Percentiles rank a stretch among this genome's conserved stretches.
Evolutionary conservation across 2,888 invertebrate genomes (phyloP).

Genomic region (Netelia virgata): DNA sequence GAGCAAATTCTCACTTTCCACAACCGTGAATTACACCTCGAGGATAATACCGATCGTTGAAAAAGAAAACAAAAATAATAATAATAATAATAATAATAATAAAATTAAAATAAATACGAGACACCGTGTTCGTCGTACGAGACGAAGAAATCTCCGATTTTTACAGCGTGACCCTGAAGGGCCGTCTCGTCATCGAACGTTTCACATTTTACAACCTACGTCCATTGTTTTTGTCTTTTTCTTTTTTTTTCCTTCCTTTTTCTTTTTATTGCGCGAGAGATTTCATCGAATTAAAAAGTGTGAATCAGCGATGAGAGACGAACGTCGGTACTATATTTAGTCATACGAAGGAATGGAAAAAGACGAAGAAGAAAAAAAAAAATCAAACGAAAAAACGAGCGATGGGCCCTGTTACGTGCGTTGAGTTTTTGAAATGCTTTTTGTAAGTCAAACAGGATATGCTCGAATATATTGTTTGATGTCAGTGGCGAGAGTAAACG

Average conservation of each 20-base stretch:
- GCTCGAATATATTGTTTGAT: not conserved
- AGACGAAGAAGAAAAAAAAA: not conserved
- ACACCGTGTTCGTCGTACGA: not conserved
- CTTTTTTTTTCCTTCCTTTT: not conserved
- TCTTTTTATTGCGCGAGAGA: not conserved
- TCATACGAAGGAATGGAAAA: not conserved
- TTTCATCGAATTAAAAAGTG: slow-evolving; percentile 40
- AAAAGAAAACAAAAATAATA: not conserved
- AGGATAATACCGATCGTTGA: not conserved
- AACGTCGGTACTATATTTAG: not conserved
- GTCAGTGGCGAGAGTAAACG: slow-evolving; percentile 27
- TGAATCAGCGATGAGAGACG: slow-evolving; percentile 17
- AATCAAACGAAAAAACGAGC: not conserved
- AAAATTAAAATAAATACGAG: not conserved
- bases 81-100: slow-evolving; percentile 1
- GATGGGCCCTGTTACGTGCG: not conserved
- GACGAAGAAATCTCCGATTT: slow-evolving; percentile 7
- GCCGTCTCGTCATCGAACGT: slow-evolving; percentile 45
- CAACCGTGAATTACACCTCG: slow-evolving; percentile 3
- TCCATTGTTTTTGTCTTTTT: not conserved
- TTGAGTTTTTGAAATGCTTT: slow-evolving; percentile 17
- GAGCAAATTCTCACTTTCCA: slow-evolving; percentile 41
- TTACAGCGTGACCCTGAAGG: slow-evolving; percentile 36
- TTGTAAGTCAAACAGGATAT: slow-evolving; percentile 48
- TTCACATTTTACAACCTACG: slow-evolving; percentile 17